These are phyloP conservation scores for Papilio xuthus DNA, from an alignment of 1,140 invertebrate genomes.

Conservation along the genomic window DNA sequence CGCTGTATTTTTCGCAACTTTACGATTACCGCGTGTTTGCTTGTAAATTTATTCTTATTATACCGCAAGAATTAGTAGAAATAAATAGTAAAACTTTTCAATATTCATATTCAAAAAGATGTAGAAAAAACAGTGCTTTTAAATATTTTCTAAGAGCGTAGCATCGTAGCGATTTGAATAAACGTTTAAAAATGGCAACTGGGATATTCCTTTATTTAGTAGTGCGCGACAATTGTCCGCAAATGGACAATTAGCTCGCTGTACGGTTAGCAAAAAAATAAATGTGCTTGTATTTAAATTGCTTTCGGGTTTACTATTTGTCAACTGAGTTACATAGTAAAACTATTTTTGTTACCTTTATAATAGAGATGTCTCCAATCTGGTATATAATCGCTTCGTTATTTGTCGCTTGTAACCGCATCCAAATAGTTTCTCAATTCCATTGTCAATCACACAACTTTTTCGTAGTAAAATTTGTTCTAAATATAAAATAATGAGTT, in stretches of 20 bases:
- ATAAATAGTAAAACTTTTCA: not conserved
- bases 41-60: not conserved
- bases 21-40: no score
- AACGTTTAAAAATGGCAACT: constrained; percentile 15
- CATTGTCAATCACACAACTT: no score
- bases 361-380: no score
- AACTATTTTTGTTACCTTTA: no score
- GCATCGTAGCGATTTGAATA: constrained; percentile 1
- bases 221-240: constrained; percentile 1
- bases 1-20: not conserved
- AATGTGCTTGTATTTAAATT: constrained; percentile 2
- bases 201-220: not conserved
- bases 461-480: no score
- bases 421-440: no score
- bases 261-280: constrained; percentile 1
- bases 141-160: constrained; percentile 16
- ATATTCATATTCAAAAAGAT: not conserved
- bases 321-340: not conserved
- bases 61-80: not conserved
- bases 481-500: no score
- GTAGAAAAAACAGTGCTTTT: not conserved
- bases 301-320: not conserved
- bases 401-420: no score
- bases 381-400: no score
- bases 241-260: constrained; percentile 16